Percentiles rank a stretch among this genome's conserved stretches.
These are phyloP conservation scores for Drosophila suzukii DNA, from an alignment of 1,140 invertebrate genomes.

Conservation along the genomic window DNA sequence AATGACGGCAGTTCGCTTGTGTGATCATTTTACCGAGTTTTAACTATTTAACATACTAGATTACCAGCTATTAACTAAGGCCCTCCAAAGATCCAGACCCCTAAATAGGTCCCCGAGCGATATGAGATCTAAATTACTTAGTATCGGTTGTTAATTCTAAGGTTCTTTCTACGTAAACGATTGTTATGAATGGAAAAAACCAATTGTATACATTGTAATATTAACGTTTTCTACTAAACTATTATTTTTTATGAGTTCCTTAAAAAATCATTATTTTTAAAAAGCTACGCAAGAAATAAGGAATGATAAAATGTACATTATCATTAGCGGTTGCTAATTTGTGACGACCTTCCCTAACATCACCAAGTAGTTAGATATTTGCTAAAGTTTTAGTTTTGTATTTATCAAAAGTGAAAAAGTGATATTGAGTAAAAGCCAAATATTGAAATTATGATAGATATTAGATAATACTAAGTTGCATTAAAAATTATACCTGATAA, in stretches of 20 bases:
- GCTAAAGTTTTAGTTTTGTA: background rate
- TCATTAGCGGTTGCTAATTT: background rate
- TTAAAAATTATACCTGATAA: background rate
- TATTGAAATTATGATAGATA: background rate
- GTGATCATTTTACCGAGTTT: constrained; percentile 22
- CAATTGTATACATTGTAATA: constrained; percentile 4
- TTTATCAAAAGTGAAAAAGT: background rate
- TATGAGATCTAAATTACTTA: constrained; percentile 30
- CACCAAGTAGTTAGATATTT: background rate
- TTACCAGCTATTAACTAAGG: constrained; percentile 35
- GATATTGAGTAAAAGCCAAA: too few relatives aligned
- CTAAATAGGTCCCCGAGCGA: constrained; percentile 15
- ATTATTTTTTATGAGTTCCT: background rate
- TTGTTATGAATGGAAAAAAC: constrained; percentile 24
- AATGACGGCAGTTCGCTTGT: constrained; percentile 13
- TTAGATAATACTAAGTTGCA: background rate
- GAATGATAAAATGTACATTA: background rate
- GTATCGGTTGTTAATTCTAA: constrained; percentile 6
- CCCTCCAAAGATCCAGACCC: constrained; percentile 35
- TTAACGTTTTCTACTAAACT: background rate
- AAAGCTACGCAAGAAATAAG: background rate
- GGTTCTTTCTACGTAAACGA: constrained; percentile 8
- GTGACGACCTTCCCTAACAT: constrained; percentile 1
- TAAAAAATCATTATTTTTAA: background rate
- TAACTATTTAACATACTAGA: constrained; percentile 31